A percentile compares a stretch with the other conserved stretches of the same genome.
Evolutionary conservation across 2,888 invertebrate species (phyloP).

Genomic region (Xestia xanthographa): DNA sequence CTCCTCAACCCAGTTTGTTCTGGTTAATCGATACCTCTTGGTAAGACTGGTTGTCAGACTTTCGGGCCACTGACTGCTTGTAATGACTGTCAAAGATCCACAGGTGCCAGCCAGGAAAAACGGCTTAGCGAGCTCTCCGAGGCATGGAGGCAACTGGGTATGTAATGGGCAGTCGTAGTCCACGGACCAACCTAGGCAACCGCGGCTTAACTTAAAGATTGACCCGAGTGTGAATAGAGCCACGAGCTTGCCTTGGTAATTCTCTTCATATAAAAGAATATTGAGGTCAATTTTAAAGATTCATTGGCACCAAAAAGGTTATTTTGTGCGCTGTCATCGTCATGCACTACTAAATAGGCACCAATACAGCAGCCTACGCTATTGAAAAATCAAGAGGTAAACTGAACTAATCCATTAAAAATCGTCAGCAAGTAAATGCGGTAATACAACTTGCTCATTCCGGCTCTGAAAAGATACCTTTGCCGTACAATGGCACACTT

Average conservation of each 20-base stretch:
- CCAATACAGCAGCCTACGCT: not conserved
- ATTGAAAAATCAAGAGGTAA: not conserved
- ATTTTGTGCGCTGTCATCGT: not conserved
- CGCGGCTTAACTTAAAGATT: too few species aligned
- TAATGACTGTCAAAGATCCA: too few species aligned
- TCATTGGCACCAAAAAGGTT: not conserved
- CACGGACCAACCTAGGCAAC: too few species aligned
- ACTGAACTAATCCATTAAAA: not conserved
- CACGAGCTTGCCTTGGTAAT: not conserved
- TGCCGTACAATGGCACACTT: not conserved
- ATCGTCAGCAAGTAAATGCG: not conserved
- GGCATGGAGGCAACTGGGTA: too few species aligned
- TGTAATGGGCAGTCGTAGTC: too few species aligned
- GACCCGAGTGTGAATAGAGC: too few species aligned
- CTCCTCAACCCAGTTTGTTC: too few species aligned
- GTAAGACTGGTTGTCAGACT: too few species aligned
- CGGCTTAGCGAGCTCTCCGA: too few species aligned
- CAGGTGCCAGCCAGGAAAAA: too few species aligned
- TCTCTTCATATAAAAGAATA: not conserved
- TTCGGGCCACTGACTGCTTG: too few species aligned
- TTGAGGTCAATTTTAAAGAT: constrained; percentile 10
- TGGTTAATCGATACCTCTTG: too few species aligned
- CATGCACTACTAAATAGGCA: not conserved
- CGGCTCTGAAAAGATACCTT: not conserved
- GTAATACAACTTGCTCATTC: not conserved